Evolutionary conservation across 2,797 vertebrate genomes (phyloP).

Genomic region (Neoniphon sammara): DNA sequence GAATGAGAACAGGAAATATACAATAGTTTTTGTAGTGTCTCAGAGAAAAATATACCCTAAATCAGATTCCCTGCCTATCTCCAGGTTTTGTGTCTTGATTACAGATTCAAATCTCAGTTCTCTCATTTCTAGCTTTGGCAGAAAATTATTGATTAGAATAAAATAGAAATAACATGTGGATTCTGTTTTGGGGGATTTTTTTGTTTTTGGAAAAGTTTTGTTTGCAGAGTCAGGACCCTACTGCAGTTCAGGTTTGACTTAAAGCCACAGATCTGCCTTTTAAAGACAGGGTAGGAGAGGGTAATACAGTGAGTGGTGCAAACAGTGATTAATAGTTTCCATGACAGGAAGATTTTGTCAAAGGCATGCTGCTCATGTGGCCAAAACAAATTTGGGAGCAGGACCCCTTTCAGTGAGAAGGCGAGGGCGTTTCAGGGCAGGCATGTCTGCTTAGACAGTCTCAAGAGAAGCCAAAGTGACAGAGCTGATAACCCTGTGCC

Average conservation of each 20-base stretch:
- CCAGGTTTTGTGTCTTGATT: neutral
- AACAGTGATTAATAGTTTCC: too few relatives aligned
- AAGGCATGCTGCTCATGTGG: conserved; percentile 36
- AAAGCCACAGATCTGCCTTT: neutral
- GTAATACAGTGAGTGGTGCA: neutral
- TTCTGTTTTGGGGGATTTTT: neutral
- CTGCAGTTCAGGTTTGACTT: neutral
- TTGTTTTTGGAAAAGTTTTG: neutral
- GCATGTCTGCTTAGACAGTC: too few relatives aligned
- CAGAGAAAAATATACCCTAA: too few relatives aligned
- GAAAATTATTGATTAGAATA: neutral
- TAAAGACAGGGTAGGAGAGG: neutral
- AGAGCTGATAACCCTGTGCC: conserved; percentile 67
- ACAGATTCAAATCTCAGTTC: neutral
- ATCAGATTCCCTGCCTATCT: too few relatives aligned
- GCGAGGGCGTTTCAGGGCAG: conserved; percentile 20
- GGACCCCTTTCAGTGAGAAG: conserved; percentile 35
- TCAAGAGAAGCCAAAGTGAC: conserved; percentile 30
- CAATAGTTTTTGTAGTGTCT: too few relatives aligned
- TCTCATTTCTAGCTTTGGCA: neutral
- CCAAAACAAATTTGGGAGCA: conserved; percentile 34
- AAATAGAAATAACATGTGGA: neutral
- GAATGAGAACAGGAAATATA: too few relatives aligned
- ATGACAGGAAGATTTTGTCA: too few relatives aligned
- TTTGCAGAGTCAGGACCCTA: neutral